Evolutionary conservation across 1,140 invertebrate genomes (phyloP), one percentile per base, ranked within the genome.

Genomic region (Conopomorpha cramerella): DNA sequence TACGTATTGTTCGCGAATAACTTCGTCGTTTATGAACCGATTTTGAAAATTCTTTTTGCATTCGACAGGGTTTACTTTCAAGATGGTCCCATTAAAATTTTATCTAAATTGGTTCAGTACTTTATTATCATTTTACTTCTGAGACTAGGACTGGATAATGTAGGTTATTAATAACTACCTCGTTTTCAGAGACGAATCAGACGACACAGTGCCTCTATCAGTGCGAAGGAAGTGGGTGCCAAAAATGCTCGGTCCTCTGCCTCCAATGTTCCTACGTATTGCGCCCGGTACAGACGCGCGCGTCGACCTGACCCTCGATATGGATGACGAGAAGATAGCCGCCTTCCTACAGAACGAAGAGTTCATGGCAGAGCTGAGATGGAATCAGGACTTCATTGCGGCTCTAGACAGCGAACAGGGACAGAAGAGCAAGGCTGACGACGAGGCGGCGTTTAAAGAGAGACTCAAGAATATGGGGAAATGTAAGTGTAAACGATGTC

Each of bases 261-360:
- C 93, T 2, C 82, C 87, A 18, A 86, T 86, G 57, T 95, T 95
- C 76, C 77, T 95, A 17, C 81, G 89, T 45, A 78, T 89, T 43
- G 76, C 81, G 1, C 68, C 78, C 0, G 43, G 49, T 8, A 61
- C 59, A n/a, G 65, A 70, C 26, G 73, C 68, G 0, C 52, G 66
- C 36, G 63, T 71, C 30, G 70, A 72, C 42, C 51, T 73, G 11
- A 72, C 60, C 35, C 45, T 77, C 4, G 72, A 77, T 8, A 70
- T 77, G 59, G 74, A 79, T 46, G 91, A 93, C 54, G 90, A 92
- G 63, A 81, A 89, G 45, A 90, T 96, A 37, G 92, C 92, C 1
- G 82, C 94, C 36, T 90, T 94, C 71, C 74, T 96, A 32, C 93
- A 96, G 65, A 95, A 95, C 59, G 91, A 93, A 64, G 93, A 96